These are phyloP conservation scores for Macropodus opercularis DNA, from an alignment of 2,797 vertebrate species.

Conservation along the genomic window DNA sequence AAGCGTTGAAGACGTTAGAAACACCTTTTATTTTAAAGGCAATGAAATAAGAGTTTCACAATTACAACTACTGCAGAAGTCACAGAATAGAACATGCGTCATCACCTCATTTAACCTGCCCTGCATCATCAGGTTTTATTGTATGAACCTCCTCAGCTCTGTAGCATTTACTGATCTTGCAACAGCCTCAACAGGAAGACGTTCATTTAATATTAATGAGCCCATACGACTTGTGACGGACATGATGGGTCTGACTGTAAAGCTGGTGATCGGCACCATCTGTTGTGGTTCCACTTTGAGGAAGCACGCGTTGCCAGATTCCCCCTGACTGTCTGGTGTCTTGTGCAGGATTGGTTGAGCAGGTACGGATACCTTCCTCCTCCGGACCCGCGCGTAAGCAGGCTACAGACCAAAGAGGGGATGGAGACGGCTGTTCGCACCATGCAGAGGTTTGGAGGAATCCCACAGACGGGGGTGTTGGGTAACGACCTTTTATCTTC, in stretches of 20 bases:
- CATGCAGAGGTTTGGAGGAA: constrained; percentile 90
- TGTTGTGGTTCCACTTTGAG: not conserved
- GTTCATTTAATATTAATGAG: constrained; percentile 36
- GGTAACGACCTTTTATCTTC: constrained; percentile 71
- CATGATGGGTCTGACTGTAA: not conserved
- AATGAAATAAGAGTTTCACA: too few relatives aligned
- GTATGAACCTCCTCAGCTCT: not conserved
- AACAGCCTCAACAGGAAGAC: constrained; percentile 3
- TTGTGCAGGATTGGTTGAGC: constrained; percentile 87
- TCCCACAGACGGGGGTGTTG: constrained; percentile 83
- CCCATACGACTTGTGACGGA: not conserved
- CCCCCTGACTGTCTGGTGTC: not conserved
- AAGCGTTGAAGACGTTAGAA: too few relatives aligned
- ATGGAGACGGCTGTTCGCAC: constrained; percentile 82
- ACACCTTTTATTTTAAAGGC: too few relatives aligned
- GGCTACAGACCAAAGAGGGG: constrained; percentile 84
- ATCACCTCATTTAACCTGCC: not conserved
- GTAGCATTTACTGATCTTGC: not conserved
- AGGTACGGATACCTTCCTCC: constrained; percentile 91
- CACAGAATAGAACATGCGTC: too few relatives aligned
- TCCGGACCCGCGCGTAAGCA: constrained; percentile 82
- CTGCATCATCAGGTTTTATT: not conserved
- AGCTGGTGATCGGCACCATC: not conserved
- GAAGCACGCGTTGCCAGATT: not conserved
- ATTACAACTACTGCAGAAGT: too few relatives aligned